phyloP scores from a whole-genome alignment of 2,797 vertebrate genomes.

The Diglossa cyanea region DNA sequence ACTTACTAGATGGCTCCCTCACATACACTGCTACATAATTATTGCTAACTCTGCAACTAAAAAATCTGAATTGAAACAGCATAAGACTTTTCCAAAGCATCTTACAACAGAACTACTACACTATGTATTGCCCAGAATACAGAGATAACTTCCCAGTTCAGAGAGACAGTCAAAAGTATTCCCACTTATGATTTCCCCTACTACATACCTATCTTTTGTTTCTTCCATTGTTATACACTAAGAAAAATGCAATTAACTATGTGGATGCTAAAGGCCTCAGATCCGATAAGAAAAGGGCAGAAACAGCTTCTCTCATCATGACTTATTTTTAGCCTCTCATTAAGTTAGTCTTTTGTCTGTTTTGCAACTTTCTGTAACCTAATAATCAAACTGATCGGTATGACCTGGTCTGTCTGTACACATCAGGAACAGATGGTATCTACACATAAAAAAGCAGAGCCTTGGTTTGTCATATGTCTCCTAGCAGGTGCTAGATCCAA shows the following conservation, averaged over 20 bases:
- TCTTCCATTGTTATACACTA: neutral
- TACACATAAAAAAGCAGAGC: neutral
- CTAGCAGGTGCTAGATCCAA: neutral
- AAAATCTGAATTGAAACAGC: neutral
- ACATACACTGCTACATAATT: neutral
- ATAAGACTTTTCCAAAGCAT: neutral
- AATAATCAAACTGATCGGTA: neutral
- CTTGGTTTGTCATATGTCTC: neutral
- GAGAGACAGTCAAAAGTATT: neutral
- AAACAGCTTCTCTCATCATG: neutral
- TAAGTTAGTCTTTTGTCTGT: neutral
- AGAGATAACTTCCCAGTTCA: neutral
- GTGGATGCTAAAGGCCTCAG: neutral
- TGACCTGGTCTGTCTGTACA: neutral
- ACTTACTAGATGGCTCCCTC: neutral
- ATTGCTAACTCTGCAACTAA: neutral
- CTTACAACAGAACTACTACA: neutral
- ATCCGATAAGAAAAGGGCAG: neutral
- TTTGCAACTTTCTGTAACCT: neutral
- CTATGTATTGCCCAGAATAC: neutral
- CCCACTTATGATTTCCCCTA: neutral
- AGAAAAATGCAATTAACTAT: neutral
- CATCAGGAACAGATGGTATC: neutral
- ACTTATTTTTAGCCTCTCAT: neutral
- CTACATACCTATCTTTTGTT: neutral